These are phyloP conservation scores for Plumapathes pennacea DNA, from an alignment of 92 coral and sea anemone species.

Conservation along the genomic window DNA sequence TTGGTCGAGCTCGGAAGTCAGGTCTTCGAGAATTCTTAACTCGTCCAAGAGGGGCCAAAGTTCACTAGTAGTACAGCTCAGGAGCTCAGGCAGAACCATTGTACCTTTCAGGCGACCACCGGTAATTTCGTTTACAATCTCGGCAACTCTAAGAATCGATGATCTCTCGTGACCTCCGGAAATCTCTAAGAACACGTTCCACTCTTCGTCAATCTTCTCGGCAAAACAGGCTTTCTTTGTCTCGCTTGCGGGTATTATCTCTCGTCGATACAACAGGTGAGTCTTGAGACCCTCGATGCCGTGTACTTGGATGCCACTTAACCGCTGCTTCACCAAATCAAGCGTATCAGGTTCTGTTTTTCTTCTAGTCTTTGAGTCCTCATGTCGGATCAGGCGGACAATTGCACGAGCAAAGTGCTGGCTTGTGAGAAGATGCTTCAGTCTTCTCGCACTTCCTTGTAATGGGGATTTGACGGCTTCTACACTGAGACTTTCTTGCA, in stretches of 20 bases:
- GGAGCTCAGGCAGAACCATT: slow-evolving; percentile 17
- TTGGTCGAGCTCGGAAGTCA: slow-evolving; percentile 9
- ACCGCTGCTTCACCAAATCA: slow-evolving; percentile 1
- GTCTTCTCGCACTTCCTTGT: slow-evolving; percentile 9
- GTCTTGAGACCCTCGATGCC: slow-evolving; percentile 18
- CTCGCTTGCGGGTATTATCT: slow-evolving; percentile 36
- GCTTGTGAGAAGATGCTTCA: slow-evolving; percentile 20
- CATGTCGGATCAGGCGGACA: slow-evolving; percentile 61
- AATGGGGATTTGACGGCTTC: not conserved
- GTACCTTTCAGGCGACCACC: slow-evolving; percentile 39
- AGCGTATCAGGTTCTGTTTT: not conserved
- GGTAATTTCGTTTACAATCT: too few species aligned
- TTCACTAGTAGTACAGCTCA: slow-evolving; percentile 7
- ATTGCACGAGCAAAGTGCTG: slow-evolving; percentile 47
- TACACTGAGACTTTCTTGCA: slow-evolving; percentile 16
- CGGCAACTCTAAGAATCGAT: too few species aligned
- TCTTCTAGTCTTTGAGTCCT: slow-evolving; percentile 6
- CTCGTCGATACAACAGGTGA: slow-evolving; percentile 23
- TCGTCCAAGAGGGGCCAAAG: slow-evolving; percentile 43
- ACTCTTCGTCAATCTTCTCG: slow-evolving; percentile 29
- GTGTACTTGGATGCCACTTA: slow-evolving; percentile 33
- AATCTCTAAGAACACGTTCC: too few species aligned
- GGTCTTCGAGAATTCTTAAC: slow-evolving; percentile 39
- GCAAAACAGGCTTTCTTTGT: slow-evolving; percentile 48
- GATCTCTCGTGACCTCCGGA: too few species aligned